Conservation (phyloP, 37 sponge, comb jelly and placozoan species). For the Eunapius fragilis region DNA sequence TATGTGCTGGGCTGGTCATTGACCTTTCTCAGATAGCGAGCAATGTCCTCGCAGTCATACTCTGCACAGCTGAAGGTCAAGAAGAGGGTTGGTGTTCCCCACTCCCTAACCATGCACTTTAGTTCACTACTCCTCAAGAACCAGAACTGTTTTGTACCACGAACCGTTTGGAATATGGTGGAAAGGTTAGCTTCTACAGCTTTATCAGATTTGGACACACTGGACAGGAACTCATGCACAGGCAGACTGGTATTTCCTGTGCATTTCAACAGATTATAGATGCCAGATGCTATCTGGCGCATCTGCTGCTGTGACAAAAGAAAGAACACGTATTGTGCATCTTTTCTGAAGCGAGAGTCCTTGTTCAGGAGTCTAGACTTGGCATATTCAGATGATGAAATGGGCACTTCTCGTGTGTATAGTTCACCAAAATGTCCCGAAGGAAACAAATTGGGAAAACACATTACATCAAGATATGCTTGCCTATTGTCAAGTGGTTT, state of each 20-base stretch:
- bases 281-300: constrained; percentile 17
- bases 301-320: constrained; percentile 33
- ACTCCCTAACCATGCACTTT: constrained; percentile 43
- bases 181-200: constrained; percentile 33
- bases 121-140: constrained; percentile 22
- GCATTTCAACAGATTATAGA: constrained; percentile 36
- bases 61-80: constrained; percentile 58
- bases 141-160: constrained; percentile 36
- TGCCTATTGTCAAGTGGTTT: constrained; percentile 37
- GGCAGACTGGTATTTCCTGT: constrained; percentile 22
- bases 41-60: constrained; percentile 54
- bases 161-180: constrained; percentile 34
- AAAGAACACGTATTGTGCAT: constrained; percentile 49
- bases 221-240: constrained; percentile 6
- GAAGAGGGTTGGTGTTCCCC: constrained; percentile 54
- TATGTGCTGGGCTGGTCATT: constrained; percentile 19
- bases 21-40: constrained; percentile 27
- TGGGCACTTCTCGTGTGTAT: constrained; percentile 22
- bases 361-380: constrained; percentile 47
- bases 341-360: constrained; percentile 56
- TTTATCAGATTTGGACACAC: constrained; percentile 3
- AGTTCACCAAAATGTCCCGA: constrained; percentile 46
- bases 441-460: constrained; percentile 60
- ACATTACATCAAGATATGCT: constrained; percentile 48
- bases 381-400: constrained; percentile 29